Conservation (phyloP, 2,888 invertebrate species). For the Netelia fuscicornis region DNA sequence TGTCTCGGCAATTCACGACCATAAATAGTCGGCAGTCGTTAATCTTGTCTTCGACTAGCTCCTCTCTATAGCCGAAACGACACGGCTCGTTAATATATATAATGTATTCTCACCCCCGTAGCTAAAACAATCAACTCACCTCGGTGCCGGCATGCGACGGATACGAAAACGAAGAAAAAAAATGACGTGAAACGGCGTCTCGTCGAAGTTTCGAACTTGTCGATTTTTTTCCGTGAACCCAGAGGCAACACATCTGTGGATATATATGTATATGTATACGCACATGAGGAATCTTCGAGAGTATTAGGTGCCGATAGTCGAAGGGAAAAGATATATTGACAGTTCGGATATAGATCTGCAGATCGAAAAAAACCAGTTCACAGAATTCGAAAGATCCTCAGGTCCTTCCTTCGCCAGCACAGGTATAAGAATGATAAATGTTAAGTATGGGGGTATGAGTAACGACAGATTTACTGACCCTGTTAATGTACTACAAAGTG, state of each 20-base stretch:
- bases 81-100: constrained; percentile 78
- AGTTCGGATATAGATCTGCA: constrained; percentile 45
- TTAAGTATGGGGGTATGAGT: background rate
- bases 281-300: background rate
- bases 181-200: constrained; percentile 74
- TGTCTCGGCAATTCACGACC: constrained; percentile 78
- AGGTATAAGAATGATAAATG: constrained; percentile 39
- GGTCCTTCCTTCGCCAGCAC: constrained; percentile 3
- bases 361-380: constrained; percentile 36
- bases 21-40: constrained; percentile 79
- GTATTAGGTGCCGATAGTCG: constrained; percentile 35
- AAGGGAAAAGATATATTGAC: constrained; percentile 55
- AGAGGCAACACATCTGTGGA: constrained; percentile 28
- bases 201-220: constrained; percentile 45
- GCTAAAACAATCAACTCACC: constrained; percentile 78
- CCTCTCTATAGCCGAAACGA: constrained; percentile 42
- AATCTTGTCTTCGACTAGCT: constrained; percentile 77
- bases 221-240: constrained; percentile 50
- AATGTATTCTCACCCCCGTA: constrained; percentile 81
- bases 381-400: constrained; percentile 35
- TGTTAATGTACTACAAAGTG: constrained; percentile 16
- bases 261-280: background rate
- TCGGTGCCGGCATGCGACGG: constrained; percentile 51
- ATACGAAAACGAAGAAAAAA: constrained; percentile 65
- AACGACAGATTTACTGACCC: background rate